Percentiles rank a stretch among this genome's conserved stretches.
These are phyloP conservation scores for Sthenelais limicola DNA, from an alignment of 2,888 invertebrate genomes.

Conservation along the genomic window DNA sequence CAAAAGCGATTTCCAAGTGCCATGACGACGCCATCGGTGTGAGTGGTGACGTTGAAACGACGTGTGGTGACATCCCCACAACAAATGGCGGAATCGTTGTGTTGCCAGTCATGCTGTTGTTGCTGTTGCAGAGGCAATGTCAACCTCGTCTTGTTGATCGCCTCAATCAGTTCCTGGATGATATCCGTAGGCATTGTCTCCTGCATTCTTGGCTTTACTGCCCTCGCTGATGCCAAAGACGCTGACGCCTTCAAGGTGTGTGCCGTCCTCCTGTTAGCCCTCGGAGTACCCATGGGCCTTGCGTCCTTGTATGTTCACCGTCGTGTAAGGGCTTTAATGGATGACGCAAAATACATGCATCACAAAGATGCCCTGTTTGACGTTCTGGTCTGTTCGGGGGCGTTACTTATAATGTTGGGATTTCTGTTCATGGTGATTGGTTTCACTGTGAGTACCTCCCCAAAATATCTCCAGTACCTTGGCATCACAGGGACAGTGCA, in stretches of 20 bases:
- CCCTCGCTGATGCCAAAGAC: slow-evolving; percentile 22
- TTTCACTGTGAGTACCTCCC: slow-evolving; percentile 6
- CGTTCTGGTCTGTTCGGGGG: slow-evolving; percentile 10
- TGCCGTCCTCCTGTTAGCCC: neutral
- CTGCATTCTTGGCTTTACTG: slow-evolving; percentile 10
- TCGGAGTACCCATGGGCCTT: slow-evolving; percentile 1
- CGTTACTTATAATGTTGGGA: slow-evolving; percentile 11
- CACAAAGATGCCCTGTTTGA: slow-evolving; percentile 17
- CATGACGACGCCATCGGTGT: too few species aligned
- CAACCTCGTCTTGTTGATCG: slow-evolving; percentile 19
- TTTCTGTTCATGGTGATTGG: slow-evolving; percentile 25
- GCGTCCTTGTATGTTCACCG: slow-evolving; percentile 11
- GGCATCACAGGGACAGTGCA: slow-evolving; percentile 18
- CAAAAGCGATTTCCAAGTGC: too few species aligned
- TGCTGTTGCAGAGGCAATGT: slow-evolving; percentile 31
- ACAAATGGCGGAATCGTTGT: neutral
- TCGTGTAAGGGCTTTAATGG: slow-evolving; percentile 2
- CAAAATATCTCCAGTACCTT: neutral
- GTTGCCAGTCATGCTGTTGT: slow-evolving; percentile 31
- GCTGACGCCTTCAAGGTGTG: slow-evolving; percentile 26
- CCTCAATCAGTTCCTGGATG: slow-evolving; percentile 11
- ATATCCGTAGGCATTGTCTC: slow-evolving; percentile 8
- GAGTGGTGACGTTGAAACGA: too few species aligned
- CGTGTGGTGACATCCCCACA: too few species aligned
- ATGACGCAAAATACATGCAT: neutral